These are phyloP conservation scores for Drosophila parabipectinata DNA, from an alignment of 1,140 invertebrate species.

Conservation along the genomic window DNA sequence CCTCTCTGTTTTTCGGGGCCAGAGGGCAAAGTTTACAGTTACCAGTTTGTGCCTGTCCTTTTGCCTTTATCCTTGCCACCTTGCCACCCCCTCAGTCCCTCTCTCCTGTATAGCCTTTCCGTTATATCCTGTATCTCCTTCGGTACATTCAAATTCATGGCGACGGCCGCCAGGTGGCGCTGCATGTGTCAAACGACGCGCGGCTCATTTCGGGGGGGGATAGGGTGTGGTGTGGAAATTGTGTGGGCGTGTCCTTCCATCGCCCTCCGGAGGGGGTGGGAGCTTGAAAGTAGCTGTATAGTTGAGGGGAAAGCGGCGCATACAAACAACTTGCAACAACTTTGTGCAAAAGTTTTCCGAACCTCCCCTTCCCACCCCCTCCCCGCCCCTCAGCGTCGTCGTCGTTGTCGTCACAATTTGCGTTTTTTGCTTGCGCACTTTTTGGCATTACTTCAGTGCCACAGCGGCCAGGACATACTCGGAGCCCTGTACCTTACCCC, in stretches of 20 bases:
- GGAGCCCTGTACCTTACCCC: background rate
- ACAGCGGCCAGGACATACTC: constrained; percentile 36
- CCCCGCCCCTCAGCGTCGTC: constrained; percentile 19
- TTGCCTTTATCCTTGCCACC: background rate
- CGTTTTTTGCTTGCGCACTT: constrained; percentile 62
- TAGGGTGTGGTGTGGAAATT: constrained; percentile 12
- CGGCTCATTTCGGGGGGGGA: constrained; percentile 57
- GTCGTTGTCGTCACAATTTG: constrained; percentile 59
- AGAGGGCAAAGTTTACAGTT: constrained; percentile 55
- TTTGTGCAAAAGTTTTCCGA: constrained; percentile 63
- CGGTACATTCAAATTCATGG: constrained; percentile 71
- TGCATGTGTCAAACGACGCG: constrained; percentile 70
- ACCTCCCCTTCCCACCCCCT: background rate
- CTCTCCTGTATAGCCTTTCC: background rate
- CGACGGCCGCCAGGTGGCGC: constrained; percentile 68
- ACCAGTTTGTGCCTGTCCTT: constrained; percentile 21
- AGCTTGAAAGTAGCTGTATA: background rate
- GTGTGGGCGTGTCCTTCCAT: constrained; percentile 19
- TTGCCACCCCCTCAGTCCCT: background rate
- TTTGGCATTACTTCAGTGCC: constrained; percentile 73
- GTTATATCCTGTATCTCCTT: constrained; percentile 17
- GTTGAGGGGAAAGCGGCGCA: constrained; percentile 17
- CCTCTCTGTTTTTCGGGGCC: constrained; percentile 2
- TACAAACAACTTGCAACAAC: constrained; percentile 71
- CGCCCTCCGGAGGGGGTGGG: background rate